Conservation (phyloP, 2,113 vertebrate species). For the Phalacrocorax aristotelis region DNA sequence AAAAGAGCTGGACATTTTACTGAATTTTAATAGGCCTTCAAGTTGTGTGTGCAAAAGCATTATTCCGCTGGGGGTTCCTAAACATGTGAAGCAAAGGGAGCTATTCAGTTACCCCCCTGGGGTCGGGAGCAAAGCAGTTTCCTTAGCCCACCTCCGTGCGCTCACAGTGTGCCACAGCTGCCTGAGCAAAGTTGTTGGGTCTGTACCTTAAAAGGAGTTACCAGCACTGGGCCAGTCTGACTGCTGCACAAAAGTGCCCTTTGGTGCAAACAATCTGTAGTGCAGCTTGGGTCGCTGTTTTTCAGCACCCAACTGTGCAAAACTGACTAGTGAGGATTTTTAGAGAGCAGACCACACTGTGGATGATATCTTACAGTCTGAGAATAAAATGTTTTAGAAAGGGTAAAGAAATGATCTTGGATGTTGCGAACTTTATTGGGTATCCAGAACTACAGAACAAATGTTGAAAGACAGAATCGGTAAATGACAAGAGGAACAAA, state of each 20-base stretch:
- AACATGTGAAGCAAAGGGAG: neutral
- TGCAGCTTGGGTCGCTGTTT: neutral
- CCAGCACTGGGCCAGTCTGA: neutral
- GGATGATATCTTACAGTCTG: neutral
- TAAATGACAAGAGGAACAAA: constrained; percentile 39
- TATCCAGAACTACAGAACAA: constrained; percentile 1
- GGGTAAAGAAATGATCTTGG: neutral
- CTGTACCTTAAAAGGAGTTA: neutral
- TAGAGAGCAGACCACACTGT: neutral
- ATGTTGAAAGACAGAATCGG: constrained; percentile 39
- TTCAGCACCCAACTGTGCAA: neutral
- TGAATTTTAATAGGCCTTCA: neutral
- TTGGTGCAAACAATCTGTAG: neutral
- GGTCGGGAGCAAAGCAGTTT: neutral
- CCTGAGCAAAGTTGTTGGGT: neutral
- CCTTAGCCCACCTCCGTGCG: neutral
- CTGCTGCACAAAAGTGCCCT: neutral
- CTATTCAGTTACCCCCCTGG: neutral
- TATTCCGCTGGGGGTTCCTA: neutral
- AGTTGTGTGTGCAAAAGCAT: neutral
- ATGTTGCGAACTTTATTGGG: constrained; percentile 1
- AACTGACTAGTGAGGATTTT: neutral
- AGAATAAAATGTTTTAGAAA: neutral
- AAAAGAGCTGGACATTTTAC: neutral
- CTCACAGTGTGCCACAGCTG: neutral